phyloP scores from a whole-genome alignment of 2,113 vertebrate species.

The Equus przewalskii region DNA sequence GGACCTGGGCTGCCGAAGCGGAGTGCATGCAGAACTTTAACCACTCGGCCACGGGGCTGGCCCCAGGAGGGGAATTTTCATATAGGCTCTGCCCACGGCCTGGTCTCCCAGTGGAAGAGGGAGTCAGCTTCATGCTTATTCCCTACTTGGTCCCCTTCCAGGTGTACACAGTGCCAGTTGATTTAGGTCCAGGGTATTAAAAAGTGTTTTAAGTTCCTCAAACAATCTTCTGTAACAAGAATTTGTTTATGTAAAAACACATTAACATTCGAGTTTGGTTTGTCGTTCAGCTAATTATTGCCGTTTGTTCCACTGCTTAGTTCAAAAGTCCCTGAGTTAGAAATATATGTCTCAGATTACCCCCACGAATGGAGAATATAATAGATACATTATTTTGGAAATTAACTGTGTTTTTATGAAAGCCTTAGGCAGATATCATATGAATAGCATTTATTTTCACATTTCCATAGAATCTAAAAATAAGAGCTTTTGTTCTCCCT shows the following conservation, averaged over 20 bases:
- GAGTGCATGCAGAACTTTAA: too few relatives aligned
- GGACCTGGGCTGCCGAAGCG: too few relatives aligned
- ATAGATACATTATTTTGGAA: conserved; percentile 81
- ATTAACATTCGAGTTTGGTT: conserved; percentile 60
- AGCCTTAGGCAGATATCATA: conserved; percentile 72
- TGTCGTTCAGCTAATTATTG: conserved; percentile 75
- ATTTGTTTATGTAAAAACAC: conserved; percentile 53
- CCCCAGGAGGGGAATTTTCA: too few relatives aligned
- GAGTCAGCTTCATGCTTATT: fast-evolving
- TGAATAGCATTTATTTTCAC: conserved; percentile 69
- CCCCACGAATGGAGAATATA: conserved; percentile 77
- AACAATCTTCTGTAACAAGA: neutral
- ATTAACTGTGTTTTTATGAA: conserved; percentile 80
- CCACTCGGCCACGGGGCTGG: too few relatives aligned
- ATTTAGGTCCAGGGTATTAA: neutral
- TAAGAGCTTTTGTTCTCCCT: conserved; percentile 67
- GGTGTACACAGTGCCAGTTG: neutral
- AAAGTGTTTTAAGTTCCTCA: neutral
- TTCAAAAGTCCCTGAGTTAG: conserved; percentile 79
- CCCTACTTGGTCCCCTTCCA: fast-evolving
- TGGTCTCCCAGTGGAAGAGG: neutral
- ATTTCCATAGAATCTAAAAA: conserved; percentile 72
- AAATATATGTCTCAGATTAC: conserved; percentile 76
- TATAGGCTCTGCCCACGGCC: neutral
- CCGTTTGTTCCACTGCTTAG: conserved; percentile 75